Percentiles rank a stretch among this genome's conserved stretches.
Conservation (phyloP, 2,888 invertebrate species). For the Iphiclides podalirius region DNA sequence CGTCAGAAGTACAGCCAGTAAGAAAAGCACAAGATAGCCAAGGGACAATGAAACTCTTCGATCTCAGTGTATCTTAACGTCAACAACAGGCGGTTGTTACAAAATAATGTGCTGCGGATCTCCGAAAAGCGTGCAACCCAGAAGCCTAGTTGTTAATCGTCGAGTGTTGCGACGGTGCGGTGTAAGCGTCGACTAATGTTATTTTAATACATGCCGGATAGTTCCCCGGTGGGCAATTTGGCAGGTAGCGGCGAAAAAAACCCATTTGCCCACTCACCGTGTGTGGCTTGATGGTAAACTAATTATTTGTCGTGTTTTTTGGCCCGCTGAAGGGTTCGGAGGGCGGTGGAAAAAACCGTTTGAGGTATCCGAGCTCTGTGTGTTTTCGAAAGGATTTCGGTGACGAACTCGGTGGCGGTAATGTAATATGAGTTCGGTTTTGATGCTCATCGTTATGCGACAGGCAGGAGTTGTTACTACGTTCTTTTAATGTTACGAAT, state of each 20-base stretch:
- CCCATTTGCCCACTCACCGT: slow-evolving; percentile 56
- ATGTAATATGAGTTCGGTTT: neutral
- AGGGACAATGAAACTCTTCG: too few species aligned
- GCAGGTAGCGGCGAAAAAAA: slow-evolving; percentile 53
- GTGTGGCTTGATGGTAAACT: slow-evolving; percentile 64
- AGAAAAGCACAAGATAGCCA: too few species aligned
- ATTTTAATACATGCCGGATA: slow-evolving; percentile 60
- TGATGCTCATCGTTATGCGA: neutral
- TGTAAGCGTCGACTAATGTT: slow-evolving; percentile 55
- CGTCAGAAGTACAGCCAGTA: too few species aligned
- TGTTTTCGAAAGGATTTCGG: neutral
- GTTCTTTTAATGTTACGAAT: too few species aligned
- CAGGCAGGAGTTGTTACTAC: neutral
- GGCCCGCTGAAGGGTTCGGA: slow-evolving; percentile 30
- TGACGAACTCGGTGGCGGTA: neutral
- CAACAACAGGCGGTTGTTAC: too few species aligned
- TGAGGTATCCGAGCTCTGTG: neutral
- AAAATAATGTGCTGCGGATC: slow-evolving; percentile 1
- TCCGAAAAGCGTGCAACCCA: slow-evolving; percentile 19
- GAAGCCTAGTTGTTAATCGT: slow-evolving; percentile 47
- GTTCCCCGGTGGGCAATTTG: slow-evolving; percentile 56
- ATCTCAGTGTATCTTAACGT: too few species aligned
- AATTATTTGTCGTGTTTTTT: slow-evolving; percentile 55
- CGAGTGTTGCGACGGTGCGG: slow-evolving; percentile 42
- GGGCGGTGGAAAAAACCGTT: neutral